Conservation (phyloP, 2,888 invertebrate species). For the Muschampia plurimacula region DNA sequence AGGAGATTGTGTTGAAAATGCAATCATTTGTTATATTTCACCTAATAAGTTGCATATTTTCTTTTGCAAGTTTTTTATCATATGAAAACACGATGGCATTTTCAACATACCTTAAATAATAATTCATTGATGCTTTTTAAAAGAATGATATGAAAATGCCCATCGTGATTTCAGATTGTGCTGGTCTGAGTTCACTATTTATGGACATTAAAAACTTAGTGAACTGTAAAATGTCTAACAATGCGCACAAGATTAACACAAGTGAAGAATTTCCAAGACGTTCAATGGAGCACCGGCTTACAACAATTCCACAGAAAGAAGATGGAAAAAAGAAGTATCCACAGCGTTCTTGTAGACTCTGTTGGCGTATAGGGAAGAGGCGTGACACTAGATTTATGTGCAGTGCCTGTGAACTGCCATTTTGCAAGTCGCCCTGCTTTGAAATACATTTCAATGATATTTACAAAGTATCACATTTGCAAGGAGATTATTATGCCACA, state of each 20-base stretch:
- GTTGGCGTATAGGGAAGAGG: conserved; percentile 81
- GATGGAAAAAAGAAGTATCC: conserved; percentile 85
- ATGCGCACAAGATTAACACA: conserved; percentile 63
- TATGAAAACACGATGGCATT: conserved; percentile 85
- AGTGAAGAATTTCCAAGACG: conserved; percentile 66
- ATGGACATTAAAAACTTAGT: conserved; percentile 83
- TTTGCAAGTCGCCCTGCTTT: conserved; percentile 82
- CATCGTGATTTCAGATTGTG: conserved; percentile 85
- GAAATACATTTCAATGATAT: conserved; percentile 80
- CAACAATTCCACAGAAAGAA: conserved; percentile 83
- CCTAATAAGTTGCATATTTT: conserved; percentile 65
- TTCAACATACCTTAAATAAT: conserved; percentile 71
- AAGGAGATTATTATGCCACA: conserved; percentile 78
- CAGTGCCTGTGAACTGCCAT: conserved; percentile 78
- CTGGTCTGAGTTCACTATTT: conserved; percentile 80
- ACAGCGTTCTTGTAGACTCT: conserved; percentile 80
- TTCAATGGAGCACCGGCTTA: conserved; percentile 73
- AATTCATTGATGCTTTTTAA: conserved; percentile 49
- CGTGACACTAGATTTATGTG: conserved; percentile 83
- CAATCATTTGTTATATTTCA: conserved; percentile 78
- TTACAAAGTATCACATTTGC: conserved; percentile 75
- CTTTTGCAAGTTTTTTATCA: conserved; percentile 71
- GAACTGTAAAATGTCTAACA: conserved; percentile 75
- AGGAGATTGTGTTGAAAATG: conserved; percentile 84
- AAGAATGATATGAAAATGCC: conserved; percentile 78